These are phyloP conservation scores for Conopomorpha cramerella DNA, from an alignment of 1,140 invertebrate species.

Conservation along the genomic window DNA sequence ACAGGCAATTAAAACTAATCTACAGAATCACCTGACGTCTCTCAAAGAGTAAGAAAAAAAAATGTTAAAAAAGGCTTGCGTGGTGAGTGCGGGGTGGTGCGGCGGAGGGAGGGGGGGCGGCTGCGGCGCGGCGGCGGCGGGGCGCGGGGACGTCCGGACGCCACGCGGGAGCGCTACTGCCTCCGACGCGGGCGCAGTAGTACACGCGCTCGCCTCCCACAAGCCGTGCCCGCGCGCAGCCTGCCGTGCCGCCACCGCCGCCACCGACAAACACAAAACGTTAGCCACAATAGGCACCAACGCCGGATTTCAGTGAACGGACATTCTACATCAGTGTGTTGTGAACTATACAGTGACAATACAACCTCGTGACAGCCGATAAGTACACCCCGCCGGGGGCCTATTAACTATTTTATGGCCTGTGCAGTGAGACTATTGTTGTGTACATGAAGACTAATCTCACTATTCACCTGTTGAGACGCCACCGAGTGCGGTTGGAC, in stretches of 20 bases:
- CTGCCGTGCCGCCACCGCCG: constrained; percentile 12
- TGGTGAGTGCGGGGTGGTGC: constrained; percentile 9
- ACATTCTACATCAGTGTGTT: constrained; percentile 17
- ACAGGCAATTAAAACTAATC: too few species aligned
- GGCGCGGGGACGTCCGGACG: constrained; percentile 15
- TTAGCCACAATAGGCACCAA: constrained; percentile 12
- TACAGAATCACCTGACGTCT: too few species aligned
- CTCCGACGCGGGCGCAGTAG: constrained; percentile 38
- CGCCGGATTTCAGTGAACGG: constrained; percentile 45
- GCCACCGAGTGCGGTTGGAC: constrained; percentile 36
- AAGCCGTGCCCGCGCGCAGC: constrained; percentile 39
- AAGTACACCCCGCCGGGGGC: constrained; percentile 16
- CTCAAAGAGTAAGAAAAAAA: too few species aligned
- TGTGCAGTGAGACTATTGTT: constrained; percentile 45
- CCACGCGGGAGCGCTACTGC: constrained; percentile 48
- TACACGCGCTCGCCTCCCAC: constrained; percentile 44
- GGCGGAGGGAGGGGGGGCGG: constrained; percentile 16
- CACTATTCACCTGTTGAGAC: constrained; percentile 45
- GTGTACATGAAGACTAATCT: constrained; percentile 43
- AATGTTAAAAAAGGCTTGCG: constrained; percentile 30
- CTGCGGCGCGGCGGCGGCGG: constrained; percentile 14
- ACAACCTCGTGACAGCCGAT: constrained; percentile 13
- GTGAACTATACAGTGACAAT: constrained; percentile 13
- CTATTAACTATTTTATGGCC: constrained; percentile 47
- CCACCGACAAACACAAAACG: constrained; percentile 18